Evolutionary conservation across 2,797 vertebrate genomes (phyloP).

Genomic region (Steatocranus sp.): DNA sequence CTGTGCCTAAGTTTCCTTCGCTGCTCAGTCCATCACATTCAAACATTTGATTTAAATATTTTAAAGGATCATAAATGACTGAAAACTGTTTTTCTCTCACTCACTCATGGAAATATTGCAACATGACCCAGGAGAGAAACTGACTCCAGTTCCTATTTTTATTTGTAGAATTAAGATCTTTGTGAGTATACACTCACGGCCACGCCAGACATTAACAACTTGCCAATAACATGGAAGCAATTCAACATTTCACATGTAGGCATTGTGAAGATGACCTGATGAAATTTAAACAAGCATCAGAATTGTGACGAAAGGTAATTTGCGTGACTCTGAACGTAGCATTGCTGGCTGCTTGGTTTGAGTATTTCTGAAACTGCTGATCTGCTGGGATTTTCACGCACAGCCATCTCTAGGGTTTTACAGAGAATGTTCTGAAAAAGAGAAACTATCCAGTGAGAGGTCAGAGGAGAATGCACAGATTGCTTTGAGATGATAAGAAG

Average conservation of each 20-base stretch:
- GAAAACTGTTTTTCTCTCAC: background rate
- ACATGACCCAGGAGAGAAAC: background rate
- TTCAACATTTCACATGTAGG: background rate
- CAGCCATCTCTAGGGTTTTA: background rate
- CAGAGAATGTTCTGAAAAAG: background rate
- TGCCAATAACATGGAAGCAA: background rate
- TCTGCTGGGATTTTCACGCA: background rate
- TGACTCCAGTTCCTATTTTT: background rate
- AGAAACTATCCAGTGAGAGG: background rate
- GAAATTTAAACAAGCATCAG: background rate
- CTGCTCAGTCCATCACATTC: background rate
- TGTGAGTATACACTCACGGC: background rate
- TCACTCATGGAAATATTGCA: background rate
- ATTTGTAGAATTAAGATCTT: background rate
- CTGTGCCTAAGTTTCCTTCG: background rate
- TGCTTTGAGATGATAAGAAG: background rate
- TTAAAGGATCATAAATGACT: background rate
- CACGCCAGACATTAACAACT: background rate
- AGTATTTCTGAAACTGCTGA: background rate
- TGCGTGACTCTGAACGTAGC: background rate
- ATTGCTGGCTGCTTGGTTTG: background rate
- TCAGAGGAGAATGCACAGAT: background rate
- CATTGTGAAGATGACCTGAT: background rate
- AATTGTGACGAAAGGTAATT: background rate
- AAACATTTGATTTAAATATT: background rate